A percentile compares a stretch with the other conserved stretches of the same genome.
phyloP scores from a whole-genome alignment of 2,113 vertebrate genomes.

The Platysternon megacephalum region DNA sequence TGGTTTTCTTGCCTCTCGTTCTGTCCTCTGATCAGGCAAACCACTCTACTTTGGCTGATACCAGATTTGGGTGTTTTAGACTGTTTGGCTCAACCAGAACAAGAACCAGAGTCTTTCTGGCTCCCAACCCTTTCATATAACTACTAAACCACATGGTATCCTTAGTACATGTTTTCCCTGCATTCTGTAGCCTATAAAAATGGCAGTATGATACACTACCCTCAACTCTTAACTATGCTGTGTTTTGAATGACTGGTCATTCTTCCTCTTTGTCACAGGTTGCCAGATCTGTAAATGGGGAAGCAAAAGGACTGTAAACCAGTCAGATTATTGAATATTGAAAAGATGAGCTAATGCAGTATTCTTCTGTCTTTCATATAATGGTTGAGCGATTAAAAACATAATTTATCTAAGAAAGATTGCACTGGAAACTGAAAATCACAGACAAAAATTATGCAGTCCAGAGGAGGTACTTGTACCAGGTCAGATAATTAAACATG shows the following conservation, averaged over 20 bases:
- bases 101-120: background rate
- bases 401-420: background rate
- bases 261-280: conserved; percentile 6
- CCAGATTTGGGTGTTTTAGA: background rate
- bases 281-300: background rate
- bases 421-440: conserved; percentile 1
- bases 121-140: background rate
- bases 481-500: background rate
- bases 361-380: background rate
- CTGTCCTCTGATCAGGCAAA: background rate
- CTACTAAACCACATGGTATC: background rate
- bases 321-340: background rate
- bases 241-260: conserved; percentile 26
- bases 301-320: conserved; percentile 1
- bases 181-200: conserved; percentile 2
- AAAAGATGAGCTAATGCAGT: conserved; percentile 7
- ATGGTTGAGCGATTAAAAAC: background rate
- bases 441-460: background rate
- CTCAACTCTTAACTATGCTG: background rate
- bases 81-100: conserved; percentile 18
- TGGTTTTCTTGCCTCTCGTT: background rate
- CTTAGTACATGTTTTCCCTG: background rate
- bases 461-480: background rate
- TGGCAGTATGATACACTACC: background rate
- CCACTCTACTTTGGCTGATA: background rate